Evolutionary conservation across 2,888 invertebrate genomes (phyloP).

Genomic region (Eulithis testata): DNA sequence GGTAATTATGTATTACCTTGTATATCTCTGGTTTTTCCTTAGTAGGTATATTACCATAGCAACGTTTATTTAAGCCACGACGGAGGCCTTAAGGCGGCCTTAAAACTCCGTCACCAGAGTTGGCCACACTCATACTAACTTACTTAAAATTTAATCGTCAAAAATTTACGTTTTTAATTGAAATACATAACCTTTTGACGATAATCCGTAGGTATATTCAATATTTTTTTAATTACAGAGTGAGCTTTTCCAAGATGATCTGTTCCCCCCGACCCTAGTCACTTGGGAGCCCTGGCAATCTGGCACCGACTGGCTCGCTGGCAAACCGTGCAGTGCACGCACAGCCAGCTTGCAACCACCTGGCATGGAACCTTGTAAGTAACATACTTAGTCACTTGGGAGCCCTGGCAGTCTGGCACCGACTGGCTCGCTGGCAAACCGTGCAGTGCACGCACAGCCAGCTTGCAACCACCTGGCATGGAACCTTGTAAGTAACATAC

Average conservation of each 20-base stretch:
- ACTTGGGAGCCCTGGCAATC: slow-evolving; percentile 92
- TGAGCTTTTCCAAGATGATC: slow-evolving; percentile 98
- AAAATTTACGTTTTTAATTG: too few relatives aligned
- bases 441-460: slow-evolving; percentile 86
- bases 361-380: slow-evolving; percentile 92
- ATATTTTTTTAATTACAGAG: slow-evolving; percentile 82
- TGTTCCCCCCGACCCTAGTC: slow-evolving; percentile 96
- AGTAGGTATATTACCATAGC: too few relatives aligned
- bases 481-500: slow-evolving; percentile 85
- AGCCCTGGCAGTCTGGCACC: slow-evolving; percentile 87
- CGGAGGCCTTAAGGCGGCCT: too few relatives aligned
- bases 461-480: slow-evolving; percentile 95
- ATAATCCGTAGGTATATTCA: too few relatives aligned
- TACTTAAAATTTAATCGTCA: too few relatives aligned
- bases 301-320: slow-evolving; percentile 91
- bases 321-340: slow-evolving; percentile 84
- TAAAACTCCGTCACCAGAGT: too few relatives aligned
- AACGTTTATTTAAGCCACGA: too few relatives aligned
- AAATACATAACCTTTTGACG: too few relatives aligned
- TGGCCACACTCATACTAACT: too few relatives aligned
- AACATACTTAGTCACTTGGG: slow-evolving; percentile 89
- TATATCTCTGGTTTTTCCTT: too few relatives aligned
- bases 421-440: slow-evolving; percentile 92
- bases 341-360: slow-evolving; percentile 92
- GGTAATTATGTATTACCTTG: too few relatives aligned